Base-by-base conservation (phyloP, 2,888 invertebrate species). In the Andrena minutula region DNA sequence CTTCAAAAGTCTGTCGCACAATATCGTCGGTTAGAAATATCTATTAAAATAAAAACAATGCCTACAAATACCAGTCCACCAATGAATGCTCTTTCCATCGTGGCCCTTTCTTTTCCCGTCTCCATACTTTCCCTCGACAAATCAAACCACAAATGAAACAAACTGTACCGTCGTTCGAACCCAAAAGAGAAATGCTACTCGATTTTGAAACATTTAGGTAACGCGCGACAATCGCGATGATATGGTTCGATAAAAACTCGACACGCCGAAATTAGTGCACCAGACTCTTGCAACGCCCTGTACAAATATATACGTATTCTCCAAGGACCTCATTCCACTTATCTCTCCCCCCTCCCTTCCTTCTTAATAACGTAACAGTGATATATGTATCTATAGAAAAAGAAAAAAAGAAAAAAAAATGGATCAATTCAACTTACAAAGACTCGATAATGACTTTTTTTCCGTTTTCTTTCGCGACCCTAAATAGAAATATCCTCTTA, bases 371-470 rank as follows among this genome's bases (percentile, higher is more conserved):
- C 88, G 71, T 89, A 90, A 89, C 90, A 89, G 88, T 88, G 85
- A 88, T 89, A 90, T 90, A 91, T 91, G 87, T 85, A 75, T 75
- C 88, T 88, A 89, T 86, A 86, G 87, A 90, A 87, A 86, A 81
- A 83, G 87, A 41, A 41, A 41, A 41, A 41, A 41, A 41, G 12
- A 41, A 41, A 41, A 12, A n/a, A 12, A 41, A 41, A 12, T 41
- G 12, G 41, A 85, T 84, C 86, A 82, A 76, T 61, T 71, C 66
- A 78, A 84, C 85, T 85, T 79, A 76, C 81, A 73, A 47, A 79
- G 80, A 86, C 75, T 79, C 72, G 68, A 89, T 92, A 91, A 92
- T 79, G 73, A 79, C 90, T 92, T 70, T 41, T 61, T 58, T 30
- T 30, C 2, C n/a, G 20, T 7, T 56, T 23, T 20, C 10, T 56